Base-by-base conservation (phyloP, 1,140 invertebrate species). In the Sminthurinus signatus region DNA sequence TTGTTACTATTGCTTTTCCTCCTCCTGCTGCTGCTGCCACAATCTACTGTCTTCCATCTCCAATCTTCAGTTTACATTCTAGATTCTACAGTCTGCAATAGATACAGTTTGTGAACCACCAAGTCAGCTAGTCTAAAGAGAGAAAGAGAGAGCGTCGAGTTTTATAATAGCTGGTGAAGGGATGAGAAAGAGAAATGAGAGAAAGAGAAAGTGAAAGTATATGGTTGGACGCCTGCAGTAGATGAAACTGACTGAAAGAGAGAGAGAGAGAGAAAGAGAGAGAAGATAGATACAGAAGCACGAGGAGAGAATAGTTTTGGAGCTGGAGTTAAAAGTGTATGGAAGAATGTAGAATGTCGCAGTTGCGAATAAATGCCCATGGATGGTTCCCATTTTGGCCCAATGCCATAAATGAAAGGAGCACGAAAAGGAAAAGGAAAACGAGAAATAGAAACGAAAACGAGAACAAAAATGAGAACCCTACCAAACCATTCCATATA, bases 341-440 rank as follows among this genome's bases (percentile, higher is more conserved):
- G n/a, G n/a, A n/a, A n/a, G n/a, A n/a, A n/a, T n/a, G n/a, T n/a
- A 59, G 60, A 66, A 64, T 68, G 66, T 62, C 61, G 66, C 66
- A 68, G 66, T 68, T 68, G 66, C 60, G 62, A 68, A 68, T 68
- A 68, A n/a, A 68, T 68, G 66, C 61, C 31, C 46, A 61, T 27
- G 48, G 60, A 60, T 57, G 58, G 54, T 54, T 57, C 48, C 59
- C 64, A 61, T 67, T 67, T 67, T 67, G 65, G 65, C 65, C 60
- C 62, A 67, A 60, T 67, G 65, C 65, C 65, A 60, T 55, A 23
- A 25, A 59, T 21, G 29, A 50, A 58, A 27, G 50, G 51, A 52
- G 46, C 42, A 43, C 52, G 46, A 46, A 15, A 36, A 36, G 15
- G 32, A 8, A 36, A 15, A 36, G 32, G 32, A 52, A 5, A 29